Evolutionary conservation across 2,888 invertebrate genomes (phyloP).

Genomic region (Magallana nippona): DNA sequence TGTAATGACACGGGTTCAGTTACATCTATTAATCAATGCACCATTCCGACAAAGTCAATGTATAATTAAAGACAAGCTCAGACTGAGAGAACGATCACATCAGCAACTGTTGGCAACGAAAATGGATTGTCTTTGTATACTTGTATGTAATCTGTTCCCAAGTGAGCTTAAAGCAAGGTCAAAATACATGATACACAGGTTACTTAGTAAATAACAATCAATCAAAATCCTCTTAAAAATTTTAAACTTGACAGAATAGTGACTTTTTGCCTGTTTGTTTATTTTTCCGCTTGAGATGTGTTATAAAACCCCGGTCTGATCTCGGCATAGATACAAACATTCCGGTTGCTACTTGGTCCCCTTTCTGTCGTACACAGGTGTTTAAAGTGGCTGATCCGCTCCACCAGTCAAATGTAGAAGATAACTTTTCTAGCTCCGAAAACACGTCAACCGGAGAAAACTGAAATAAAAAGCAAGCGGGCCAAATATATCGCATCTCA

Average conservation of each 20-base stretch:
- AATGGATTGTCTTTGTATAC: too few relatives aligned
- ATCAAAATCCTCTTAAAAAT: constrained; percentile 23
- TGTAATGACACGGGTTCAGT: too few relatives aligned
- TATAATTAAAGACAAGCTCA: too few relatives aligned
- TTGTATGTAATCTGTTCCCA: neutral
- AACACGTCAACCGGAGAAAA: constrained; percentile 13
- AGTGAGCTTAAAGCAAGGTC: neutral
- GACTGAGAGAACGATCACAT: too few relatives aligned
- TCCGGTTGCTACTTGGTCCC: neutral
- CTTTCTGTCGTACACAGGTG: constrained; percentile 10
- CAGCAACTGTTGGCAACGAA: too few relatives aligned
- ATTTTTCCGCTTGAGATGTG: constrained; percentile 18
- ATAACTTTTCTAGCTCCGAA: constrained; percentile 27
- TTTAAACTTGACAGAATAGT: constrained; percentile 6
- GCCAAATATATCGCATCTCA: constrained; percentile 38
- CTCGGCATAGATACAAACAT: constrained; percentile 12
- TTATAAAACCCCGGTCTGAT: constrained; percentile 28
- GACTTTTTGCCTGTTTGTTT: constrained; percentile 25
- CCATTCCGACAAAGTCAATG: too few relatives aligned
- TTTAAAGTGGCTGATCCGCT: neutral
- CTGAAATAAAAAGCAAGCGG: constrained; percentile 34
- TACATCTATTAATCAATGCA: too few relatives aligned
- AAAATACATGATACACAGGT: neutral
- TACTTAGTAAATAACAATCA: neutral
- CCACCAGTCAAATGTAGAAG: constrained; percentile 18